These are phyloP conservation scores for Nicator chloris DNA, from an alignment of 2,113 vertebrate species.

Conservation along the genomic window DNA sequence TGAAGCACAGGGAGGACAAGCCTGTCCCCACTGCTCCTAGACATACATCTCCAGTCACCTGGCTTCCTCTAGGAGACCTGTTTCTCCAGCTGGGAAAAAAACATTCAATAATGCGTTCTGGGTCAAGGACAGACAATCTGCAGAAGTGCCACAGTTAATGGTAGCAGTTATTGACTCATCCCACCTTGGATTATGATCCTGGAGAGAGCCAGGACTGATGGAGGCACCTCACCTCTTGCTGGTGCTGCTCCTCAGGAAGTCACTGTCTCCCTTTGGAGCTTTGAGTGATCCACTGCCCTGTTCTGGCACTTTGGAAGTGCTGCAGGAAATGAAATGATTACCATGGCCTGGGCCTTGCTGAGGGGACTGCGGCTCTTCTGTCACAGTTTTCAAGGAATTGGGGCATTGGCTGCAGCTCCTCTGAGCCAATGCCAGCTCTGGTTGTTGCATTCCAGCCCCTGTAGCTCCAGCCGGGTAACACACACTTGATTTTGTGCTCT, in stretches of 20 bases:
- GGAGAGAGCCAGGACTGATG: neutral
- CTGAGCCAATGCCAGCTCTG: neutral
- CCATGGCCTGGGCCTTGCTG: neutral
- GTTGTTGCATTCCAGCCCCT: neutral
- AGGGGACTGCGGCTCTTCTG: neutral
- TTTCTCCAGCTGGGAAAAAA: neutral
- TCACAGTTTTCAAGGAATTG: neutral
- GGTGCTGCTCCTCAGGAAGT: neutral
- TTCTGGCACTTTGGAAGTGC: neutral
- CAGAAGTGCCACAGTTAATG: neutral
- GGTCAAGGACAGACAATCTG: neutral
- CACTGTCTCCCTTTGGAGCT: neutral
- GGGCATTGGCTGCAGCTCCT: neutral
- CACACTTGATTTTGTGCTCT: neutral
- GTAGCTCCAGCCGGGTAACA: neutral
- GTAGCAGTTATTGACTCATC: neutral
- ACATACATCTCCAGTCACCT: neutral
- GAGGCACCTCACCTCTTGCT: neutral
- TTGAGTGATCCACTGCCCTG: fast-evolving
- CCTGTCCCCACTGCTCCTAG: neutral
- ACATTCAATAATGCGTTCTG: neutral
- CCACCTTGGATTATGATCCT: neutral
- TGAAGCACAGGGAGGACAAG: fast-evolving
- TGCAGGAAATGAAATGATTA: neutral
- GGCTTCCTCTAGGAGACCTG: neutral